Base-by-base conservation (phyloP, 2,888 invertebrate genomes). In the Chesias legatella region DNA sequence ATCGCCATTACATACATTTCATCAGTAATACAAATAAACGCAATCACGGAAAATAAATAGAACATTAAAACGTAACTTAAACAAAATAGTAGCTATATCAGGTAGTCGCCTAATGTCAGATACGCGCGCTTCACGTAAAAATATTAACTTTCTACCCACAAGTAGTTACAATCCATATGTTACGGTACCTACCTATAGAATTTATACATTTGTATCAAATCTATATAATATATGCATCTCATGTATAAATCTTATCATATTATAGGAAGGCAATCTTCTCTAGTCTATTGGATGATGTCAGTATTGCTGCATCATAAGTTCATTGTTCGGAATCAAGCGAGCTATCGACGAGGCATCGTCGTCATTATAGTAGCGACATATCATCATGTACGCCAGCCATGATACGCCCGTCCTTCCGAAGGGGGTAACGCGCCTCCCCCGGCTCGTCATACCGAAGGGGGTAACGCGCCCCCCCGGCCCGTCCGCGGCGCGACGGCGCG, bases 191-290 rank as follows among this genome's bases (percentile, higher is more conserved):
- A 43, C 48, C 47, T 51, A 51, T 51, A 55, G 45, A 7, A 33
- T 33, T 34, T 36, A 56, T 48, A 47, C 39, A 37, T 59, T 56
- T 52, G 68, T 79, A 74, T 73, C 72, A 75, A 76, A 79, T 73
- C 70, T 76, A 72, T 65, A 70, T 58, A 49, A 51, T 63, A 60
- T 61, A 61, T 52, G 58, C 53, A 60, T 68, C 59, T 66, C 22
- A 53, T 63, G 58, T 57, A 58, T 54, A 60, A 49, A 53, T 51
- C 47, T 65, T 63, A 64, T 58, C 53, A 36, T 51, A n/a, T n/a
- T n/a, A 53, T 52, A 62, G 53, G 58, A 67, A 73, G 71, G 69
- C 71, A 53, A 50, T 56, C 46, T 50, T 49, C 51, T 49, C 51
- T 38, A 39, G 44, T 46, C 50, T 43, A 53, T 33, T 35, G 48